phyloP scores from a whole-genome alignment of 2,113 vertebrate genomes.

The Madoqua kirkii region DNA sequence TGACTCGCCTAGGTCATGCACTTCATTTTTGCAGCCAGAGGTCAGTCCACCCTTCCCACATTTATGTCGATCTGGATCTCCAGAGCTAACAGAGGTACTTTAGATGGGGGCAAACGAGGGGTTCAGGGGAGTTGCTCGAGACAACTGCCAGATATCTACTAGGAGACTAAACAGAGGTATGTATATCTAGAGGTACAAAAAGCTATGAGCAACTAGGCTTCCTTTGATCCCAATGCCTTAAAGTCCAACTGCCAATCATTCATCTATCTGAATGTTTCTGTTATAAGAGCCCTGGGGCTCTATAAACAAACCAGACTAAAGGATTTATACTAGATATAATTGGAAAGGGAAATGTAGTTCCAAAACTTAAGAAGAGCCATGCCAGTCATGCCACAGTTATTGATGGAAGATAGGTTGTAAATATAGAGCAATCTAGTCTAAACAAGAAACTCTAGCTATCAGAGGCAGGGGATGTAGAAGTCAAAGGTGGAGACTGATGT shows the following conservation, averaged over 20 bases:
- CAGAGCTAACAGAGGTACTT: background rate
- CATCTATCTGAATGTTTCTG: background rate
- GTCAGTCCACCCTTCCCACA: background rate
- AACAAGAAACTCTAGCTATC: background rate
- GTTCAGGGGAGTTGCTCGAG: background rate
- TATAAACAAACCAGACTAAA: background rate
- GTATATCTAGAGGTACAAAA: background rate
- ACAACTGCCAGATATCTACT: background rate
- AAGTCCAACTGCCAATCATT: background rate
- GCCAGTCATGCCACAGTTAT: background rate
- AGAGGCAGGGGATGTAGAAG: background rate
- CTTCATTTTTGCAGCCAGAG: background rate
- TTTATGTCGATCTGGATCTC: background rate
- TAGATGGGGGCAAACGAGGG: accelerated
- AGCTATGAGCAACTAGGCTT: background rate
- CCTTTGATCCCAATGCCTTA: background rate
- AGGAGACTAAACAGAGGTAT: background rate
- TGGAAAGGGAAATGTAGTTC: background rate
- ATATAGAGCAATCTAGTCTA: background rate
- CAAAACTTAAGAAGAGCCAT: background rate
- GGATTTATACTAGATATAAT: background rate
- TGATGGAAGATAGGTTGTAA: background rate
- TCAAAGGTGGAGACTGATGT: background rate
- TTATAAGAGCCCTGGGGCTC: accelerated
- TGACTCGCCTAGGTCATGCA: background rate